Base-by-base conservation (phyloP, 1,140 invertebrate species). In the Brachionus angularis region DNA sequence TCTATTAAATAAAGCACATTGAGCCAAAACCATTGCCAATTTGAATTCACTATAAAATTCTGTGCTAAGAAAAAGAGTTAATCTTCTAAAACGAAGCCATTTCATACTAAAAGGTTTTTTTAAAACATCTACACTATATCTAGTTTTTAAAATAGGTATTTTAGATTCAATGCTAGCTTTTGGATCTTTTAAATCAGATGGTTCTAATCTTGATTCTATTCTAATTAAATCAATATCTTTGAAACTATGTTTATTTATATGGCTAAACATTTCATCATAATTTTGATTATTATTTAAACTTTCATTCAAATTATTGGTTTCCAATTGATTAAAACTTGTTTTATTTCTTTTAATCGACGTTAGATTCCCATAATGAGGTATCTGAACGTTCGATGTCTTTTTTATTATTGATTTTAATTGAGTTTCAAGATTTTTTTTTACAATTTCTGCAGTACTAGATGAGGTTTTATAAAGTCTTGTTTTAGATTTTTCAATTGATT, bases 61-160 rank as follows among this genome's bases (percentile, higher is more conserved):
- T 12, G 29, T 47, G 46, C 47, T 39, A 29, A 67, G 31, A 50
- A 67, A 67, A 8, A 67, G 29, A 33, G 62, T 46, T 3, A 67
- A 46, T 4, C 62, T 18, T 23, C 62, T 46, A 18, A 47, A 47
- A 12, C 29, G 21, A 18, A 67, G 7, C 62, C 62, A 67, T 21
- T 67, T 67, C 47, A 67, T 47, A n/a, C 62, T 67, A 14, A 47
- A 47, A 10, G 62, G 62, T 16, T 67, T 67, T 50, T 67, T 67
- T 1, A 67, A 16, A 18, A 67, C 29, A 46, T 47, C 36, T 5
- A 67, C 62, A 12, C 27, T 31, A 5, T 67, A 67, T 34, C 18
- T 67, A 5, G 42, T 67, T 8, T 67, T 67, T 8, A 67, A n/a
- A 27, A 67, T n/a, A 8, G 62, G 42, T 14, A 67, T 67, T 67